Evolutionary conservation across 2,797 vertebrate species (phyloP).

Genomic region (Cossypha heuglini): DNA sequence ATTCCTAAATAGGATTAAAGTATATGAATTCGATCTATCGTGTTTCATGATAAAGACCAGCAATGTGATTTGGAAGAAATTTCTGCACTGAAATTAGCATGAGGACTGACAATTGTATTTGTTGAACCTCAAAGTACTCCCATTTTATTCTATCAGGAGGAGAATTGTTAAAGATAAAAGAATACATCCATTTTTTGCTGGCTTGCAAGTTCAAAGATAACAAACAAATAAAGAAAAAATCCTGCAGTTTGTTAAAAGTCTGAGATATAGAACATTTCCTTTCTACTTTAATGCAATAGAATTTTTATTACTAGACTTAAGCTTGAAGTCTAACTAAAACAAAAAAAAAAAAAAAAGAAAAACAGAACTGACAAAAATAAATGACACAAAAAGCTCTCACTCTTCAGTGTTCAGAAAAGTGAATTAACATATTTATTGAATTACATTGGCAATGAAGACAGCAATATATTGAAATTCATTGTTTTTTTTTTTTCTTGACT

Average conservation of each 20-base stretch:
- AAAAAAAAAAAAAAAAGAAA: neutral
- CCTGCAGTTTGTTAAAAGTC: neutral
- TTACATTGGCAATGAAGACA: conserved; percentile 69
- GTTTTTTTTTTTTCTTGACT: conserved; percentile 63
- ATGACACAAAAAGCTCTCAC: conserved; percentile 50
- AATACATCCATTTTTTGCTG: neutral
- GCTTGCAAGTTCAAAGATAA: neutral
- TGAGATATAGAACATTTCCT: neutral
- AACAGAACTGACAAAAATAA: conserved; percentile 51
- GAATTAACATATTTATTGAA: conserved; percentile 75
- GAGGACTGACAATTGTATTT: neutral
- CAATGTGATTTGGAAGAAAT: neutral
- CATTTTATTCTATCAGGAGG: neutral
- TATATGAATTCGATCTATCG: neutral
- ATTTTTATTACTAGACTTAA: conserved; percentile 25
- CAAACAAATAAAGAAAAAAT: neutral
- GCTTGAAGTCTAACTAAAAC: conserved; percentile 25
- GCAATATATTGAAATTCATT: conserved; percentile 70
- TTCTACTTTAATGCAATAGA: neutral
- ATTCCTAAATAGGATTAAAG: conserved; percentile 22
- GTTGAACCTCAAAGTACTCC: neutral
- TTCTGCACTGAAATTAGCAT: neutral
- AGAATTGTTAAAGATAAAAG: neutral
- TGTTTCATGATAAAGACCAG: neutral
- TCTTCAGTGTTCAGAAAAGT: conserved; percentile 53